phyloP scores from a whole-genome alignment of 2,113 vertebrate species.

The Delphinus delphis region DNA sequence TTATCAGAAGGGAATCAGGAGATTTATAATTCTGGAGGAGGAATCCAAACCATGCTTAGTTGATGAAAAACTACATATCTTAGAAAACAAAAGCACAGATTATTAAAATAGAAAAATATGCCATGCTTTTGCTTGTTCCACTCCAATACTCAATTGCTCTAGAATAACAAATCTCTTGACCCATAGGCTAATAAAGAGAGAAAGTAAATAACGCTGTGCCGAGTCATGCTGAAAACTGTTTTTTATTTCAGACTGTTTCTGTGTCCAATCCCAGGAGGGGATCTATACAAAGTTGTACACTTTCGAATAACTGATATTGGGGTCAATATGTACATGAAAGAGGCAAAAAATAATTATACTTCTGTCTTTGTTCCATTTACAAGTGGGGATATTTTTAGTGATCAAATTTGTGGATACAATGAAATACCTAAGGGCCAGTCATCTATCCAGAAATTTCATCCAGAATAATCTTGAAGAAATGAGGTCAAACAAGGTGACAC shows the following conservation, averaged over 20 bases:
- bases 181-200: not conserved
- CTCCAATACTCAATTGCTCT: not conserved
- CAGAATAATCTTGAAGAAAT: constrained; percentile 12
- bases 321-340: not conserved
- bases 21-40: constrained; percentile 6
- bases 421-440: not conserved
- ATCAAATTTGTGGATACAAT: constrained; percentile 11
- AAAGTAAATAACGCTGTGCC: not conserved
- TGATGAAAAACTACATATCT: not conserved
- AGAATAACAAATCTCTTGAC: constrained; percentile 20
- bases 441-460: constrained; percentile 2
- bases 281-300: not conserved
- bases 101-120: not conserved
- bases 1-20: not conserved
- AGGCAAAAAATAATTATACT: not conserved
- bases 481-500: constrained; percentile 37
- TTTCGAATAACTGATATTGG: not conserved
- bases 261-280: not conserved
- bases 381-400: not conserved
- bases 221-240: constrained; percentile 52
- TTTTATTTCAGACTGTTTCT: constrained; percentile 35
- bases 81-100: not conserved
- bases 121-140: not conserved
- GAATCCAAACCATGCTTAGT: not conserved
- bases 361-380: not conserved